Base-by-base conservation (phyloP, 2,888 invertebrate genomes). In the Dastarcus helophoroides region DNA sequence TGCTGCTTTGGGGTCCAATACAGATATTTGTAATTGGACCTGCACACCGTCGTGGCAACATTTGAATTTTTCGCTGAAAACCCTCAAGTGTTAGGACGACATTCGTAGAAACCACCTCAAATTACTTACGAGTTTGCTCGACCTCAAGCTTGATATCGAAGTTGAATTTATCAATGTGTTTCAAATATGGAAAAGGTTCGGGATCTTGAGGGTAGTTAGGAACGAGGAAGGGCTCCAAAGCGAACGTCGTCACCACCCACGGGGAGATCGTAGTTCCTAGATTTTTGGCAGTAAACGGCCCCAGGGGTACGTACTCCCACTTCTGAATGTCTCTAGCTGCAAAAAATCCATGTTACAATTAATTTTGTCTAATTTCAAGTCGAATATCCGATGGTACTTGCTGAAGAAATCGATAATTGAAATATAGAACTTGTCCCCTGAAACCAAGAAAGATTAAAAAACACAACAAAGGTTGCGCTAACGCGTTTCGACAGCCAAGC, bases 1-100 rank as follows among this genome's bases (percentile, higher is more conserved):
- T 97, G 95, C 60, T 98, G 98, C 56, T 91, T 84, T 43, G 83
- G 79, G 1, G 94, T 95, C 98, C 98, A 99, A 63, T 99, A 98
- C 63, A 97, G 66, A 58, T 83, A 69, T 58, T 76, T 82, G 62
- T 83, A 95, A 63, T 97, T 97, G 8, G 93, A 89, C 7, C 76
- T 71, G 45, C 79, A 74, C 12, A 98, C 73, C 0, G 79, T 76
- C 0, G 79, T 76, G 5, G 73, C 67, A 1, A 67, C 62, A 8
- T 61, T 56, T 0, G 70, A 67, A 36, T 67, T 69, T 39, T 72
- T 67, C 11, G 75, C 79, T 78, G 38, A 17, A 54, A 49, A 35
- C 33, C 24, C 24, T n/a, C n/a, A n/a, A 22, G 8, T 11, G n/a
- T 29, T 10, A 24, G 11, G 3, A 15, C 4, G 3, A 5, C 6